A percentile compares a stretch with the other conserved stretches of the same genome.
Conservation (phyloP, 2,888 invertebrate species). For the Drosophila yooni region DNA sequence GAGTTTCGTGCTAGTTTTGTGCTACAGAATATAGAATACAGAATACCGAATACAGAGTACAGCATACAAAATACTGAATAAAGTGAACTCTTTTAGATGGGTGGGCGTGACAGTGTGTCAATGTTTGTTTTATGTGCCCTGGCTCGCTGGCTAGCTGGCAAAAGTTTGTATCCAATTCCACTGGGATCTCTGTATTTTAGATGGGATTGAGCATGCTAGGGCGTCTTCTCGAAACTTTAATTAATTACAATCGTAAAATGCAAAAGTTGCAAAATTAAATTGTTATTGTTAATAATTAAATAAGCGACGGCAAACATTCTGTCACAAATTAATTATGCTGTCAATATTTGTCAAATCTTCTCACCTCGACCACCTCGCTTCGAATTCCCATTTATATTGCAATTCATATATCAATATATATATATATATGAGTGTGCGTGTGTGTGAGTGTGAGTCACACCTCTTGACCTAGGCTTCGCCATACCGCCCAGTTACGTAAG, state of each 20-base stretch:
- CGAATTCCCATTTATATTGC: conserved; percentile 22
- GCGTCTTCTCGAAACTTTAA: conserved; percentile 57
- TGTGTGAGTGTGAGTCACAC: conserved; percentile 14
- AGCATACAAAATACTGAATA: conserved; percentile 49
- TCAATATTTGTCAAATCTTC: conserved; percentile 68
- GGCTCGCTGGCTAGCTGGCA: conserved; percentile 39
- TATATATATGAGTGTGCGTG: conserved; percentile 1
- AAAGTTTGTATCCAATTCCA: conserved; percentile 44
- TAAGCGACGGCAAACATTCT: conserved; percentile 49
- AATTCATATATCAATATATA: not conserved
- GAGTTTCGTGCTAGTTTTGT: conserved; percentile 72
- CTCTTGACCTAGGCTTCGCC: not conserved
- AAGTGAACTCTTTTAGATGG: conserved; percentile 43
- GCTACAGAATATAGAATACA: conserved; percentile 44
- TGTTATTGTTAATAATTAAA: conserved; percentile 72
- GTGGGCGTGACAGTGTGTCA: conserved; percentile 78
- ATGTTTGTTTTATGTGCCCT: conserved; percentile 82
- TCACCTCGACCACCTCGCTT: conserved; percentile 37
- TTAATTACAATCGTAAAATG: conserved; percentile 63
- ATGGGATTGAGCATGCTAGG: conserved; percentile 29
- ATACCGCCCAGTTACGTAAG: conserved; percentile 22
- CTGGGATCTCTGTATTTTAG: not conserved
- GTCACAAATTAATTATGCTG: conserved; percentile 60
- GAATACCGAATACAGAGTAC: conserved; percentile 26
- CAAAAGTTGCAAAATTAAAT: conserved; percentile 53